Base-by-base conservation (phyloP, 2,113 vertebrate genomes). In the Isichthys henryi region DNA sequence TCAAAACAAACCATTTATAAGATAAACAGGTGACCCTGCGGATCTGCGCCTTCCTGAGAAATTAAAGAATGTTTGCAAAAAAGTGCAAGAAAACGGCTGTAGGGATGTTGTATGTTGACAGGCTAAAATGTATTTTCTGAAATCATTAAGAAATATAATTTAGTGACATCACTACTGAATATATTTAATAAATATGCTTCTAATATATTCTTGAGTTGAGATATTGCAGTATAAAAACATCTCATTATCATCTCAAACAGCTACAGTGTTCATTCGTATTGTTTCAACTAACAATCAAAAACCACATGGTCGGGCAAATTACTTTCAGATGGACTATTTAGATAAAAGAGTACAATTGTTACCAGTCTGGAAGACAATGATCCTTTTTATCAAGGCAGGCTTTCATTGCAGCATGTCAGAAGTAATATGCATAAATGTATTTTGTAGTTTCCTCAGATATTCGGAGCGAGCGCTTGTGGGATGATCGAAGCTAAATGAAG, bases 291-390 rank as follows among this genome's bases (percentile, higher is more conserved):
- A 96, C 96, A 96, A 97, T 96, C 96, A 97, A 96, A 96, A 97
- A 96, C 96, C 96, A 94, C 96, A 97, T 96, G 97, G 97, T 97
- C 97, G 94, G 94, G 93, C 94, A 98, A 98, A 98, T 97, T 96
- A 96, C 95, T 98, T 97, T 97, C 97, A 98, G 98, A 97, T 99
- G 97, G 94, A 93, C 91, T 94, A 95, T 94, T 96, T 93, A 96
- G 94, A 96, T 96, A 95, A 87, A 94, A 96, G 94, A 96, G 95
- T 94, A 94, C 95, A 97, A 97, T 97, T 97, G 97, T 97, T 97
- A 96, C 95, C 96, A 96, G 94, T 96, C 97, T 97, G 96, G 97
- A 97, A 97, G 97, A 97, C 97, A 96, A 95, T 96, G 95, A 95
- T 94, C 95, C 96, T 97, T 95, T 97, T 96, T 97, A 96, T 96